Evolutionary conservation across 1,140 invertebrate genomes (phyloP).

Genomic region (Drosophila kikkawai): DNA sequence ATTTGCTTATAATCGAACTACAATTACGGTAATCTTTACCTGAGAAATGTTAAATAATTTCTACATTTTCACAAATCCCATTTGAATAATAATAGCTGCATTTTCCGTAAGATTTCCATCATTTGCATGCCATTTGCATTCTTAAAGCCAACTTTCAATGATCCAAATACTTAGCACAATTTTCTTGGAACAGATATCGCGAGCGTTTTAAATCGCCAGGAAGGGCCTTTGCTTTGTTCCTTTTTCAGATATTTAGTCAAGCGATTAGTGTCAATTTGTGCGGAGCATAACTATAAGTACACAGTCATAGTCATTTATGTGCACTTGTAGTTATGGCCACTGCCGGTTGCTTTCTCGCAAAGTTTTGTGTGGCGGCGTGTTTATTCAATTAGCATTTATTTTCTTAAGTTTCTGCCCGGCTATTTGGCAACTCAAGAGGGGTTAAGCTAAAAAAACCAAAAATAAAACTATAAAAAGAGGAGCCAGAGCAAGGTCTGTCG

Average conservation of each 20-base stretch:
- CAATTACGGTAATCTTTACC: no score
- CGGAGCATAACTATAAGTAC: constrained; percentile 53
- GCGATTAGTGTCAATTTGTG: constrained; percentile 72
- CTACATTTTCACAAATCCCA: neutral
- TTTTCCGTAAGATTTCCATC: constrained; percentile 7
- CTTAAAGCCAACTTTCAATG: constrained; percentile 29
- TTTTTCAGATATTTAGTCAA: constrained; percentile 29
- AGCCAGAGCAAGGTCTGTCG: constrained; percentile 6
- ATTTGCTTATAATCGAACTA: no score
- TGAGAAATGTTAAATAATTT: neutral
- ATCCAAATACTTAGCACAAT: constrained; percentile 37
- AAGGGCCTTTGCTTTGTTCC: constrained; percentile 18
- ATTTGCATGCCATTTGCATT: constrained; percentile 33
- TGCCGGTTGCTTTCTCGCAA: constrained; percentile 60
- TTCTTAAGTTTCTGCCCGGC: constrained; percentile 36
- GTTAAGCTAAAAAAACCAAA: neutral
- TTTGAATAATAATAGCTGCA: neutral
- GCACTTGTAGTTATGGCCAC: constrained; percentile 37
- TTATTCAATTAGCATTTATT: constrained; percentile 76
- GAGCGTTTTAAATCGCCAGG: constrained; percentile 16
- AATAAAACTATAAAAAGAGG: neutral
- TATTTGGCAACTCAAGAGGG: constrained; percentile 35
- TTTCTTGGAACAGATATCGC: constrained; percentile 28
- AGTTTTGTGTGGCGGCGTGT: constrained; percentile 69
- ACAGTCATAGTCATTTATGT: constrained; percentile 17